Base-by-base conservation (phyloP, 1,140 invertebrate species). In the Plutomurus gul region DNA sequence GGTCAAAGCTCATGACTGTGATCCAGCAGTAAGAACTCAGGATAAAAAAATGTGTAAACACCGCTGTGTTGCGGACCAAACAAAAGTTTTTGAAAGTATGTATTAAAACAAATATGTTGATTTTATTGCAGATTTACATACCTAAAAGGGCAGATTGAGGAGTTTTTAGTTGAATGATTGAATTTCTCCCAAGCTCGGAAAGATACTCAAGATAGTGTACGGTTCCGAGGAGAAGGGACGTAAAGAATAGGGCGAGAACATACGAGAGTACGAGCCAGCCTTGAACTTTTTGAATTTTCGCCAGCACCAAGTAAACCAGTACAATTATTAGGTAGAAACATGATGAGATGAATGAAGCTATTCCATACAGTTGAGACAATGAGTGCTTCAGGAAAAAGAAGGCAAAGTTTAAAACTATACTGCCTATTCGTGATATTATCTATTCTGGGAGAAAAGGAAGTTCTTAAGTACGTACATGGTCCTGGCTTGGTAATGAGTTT, bases 1-100 rank as follows among this genome's bases (percentile, higher is more conserved):
- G 43, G 18, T 77, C 76, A 30, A 77, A 71, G 11, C 56, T 70
- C 46, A 77, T 77, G 10, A 77, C 27, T 33, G 40, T 20, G 20
- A 77, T 46, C 76, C 76, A 77, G 4, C 20, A n/a, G 37, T 65
- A 77, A 5, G 33, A 18, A 20, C 51, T 16, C 0, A 77, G 20
- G 8, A 70, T 2, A 56, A 77, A 77, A 18, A 43, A 70, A 36
- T 77, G 76, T 4, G 40, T 22, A 3, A 33, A 27, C 0, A 37
- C 47, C 11, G 56, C 76, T 77, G 16, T 30, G 3, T 36, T n/a
- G 16, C 4, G n/a, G n/a, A 36, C 10, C 10, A 39, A 3, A 36
- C 5, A n/a, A 10, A 16, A 5, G n/a, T 6, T 4, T 5, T 18
- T 39, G 4, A 71, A 27, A 71, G 8, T 0, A n/a, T 16, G 8